These are phyloP conservation scores for Artemia franciscana DNA, from an alignment of 1,140 invertebrate species.

Conservation along the genomic window DNA sequence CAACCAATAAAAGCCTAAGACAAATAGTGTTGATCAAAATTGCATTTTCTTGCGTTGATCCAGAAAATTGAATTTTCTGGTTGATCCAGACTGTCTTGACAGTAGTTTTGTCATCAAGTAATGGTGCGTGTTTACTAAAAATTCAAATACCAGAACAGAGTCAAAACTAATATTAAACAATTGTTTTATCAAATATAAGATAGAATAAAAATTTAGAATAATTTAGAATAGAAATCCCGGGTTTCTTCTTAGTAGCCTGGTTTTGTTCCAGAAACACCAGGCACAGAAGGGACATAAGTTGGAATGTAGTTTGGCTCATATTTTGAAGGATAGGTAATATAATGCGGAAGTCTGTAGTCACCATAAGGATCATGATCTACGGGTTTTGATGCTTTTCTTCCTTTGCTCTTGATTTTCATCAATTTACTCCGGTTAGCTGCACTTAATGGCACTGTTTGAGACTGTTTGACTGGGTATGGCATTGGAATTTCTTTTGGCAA, in stretches of 20 bases:
- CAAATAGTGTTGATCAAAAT: too few species aligned
- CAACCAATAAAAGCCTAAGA: too few species aligned
- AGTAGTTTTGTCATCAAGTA: too few species aligned
- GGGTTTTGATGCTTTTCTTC: neutral
- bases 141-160: too few species aligned
- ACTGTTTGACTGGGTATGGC: neutral
- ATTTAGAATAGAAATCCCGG: too few species aligned
- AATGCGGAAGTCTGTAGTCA: neutral
- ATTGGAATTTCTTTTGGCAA: neutral
- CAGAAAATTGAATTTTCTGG: too few species aligned
- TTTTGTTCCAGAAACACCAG: neutral
- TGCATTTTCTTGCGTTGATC: too few species aligned
- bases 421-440: neutral
- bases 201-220: too few species aligned
- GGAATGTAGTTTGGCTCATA: neutral
- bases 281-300: neutral
- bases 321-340: neutral
- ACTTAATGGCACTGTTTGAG: neutral
- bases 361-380: neutral
- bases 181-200: too few species aligned
- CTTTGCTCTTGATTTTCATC: neutral
- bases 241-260: neutral
- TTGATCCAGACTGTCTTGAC: too few species aligned
- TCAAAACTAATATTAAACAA: too few species aligned
- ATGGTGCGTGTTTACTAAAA: too few species aligned